These are phyloP conservation scores for Lepus americanus DNA, from an alignment of 2,113 vertebrate genomes.

Conservation along the genomic window DNA sequence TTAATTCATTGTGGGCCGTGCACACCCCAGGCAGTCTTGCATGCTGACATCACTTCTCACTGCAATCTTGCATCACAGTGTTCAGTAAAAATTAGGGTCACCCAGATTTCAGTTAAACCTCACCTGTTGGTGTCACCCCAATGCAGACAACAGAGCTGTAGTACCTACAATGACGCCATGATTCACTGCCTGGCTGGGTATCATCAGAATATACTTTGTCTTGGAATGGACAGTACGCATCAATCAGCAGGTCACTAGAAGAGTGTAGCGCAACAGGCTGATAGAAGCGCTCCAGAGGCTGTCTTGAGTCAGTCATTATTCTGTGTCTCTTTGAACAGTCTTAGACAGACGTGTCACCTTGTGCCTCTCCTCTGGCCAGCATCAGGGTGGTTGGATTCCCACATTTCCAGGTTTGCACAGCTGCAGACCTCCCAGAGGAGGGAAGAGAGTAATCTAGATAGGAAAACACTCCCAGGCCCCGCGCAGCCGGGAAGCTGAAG, in stretches of 20 bases:
- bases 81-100: neutral
- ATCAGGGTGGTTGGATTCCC: neutral
- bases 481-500: accelerated
- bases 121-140: neutral
- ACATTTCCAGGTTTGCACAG: neutral
- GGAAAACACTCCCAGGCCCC: neutral
- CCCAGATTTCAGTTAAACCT: neutral
- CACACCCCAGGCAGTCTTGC: accelerated
- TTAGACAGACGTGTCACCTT: accelerated
- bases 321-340: neutral
- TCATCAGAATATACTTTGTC: neutral
- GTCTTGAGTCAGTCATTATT: neutral
- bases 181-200: neutral
- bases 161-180: neutral
- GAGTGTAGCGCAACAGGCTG: too few species aligned
- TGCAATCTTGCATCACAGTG: neutral
- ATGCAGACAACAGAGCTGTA: too few species aligned
- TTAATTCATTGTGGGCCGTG: accelerated
- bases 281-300: neutral
- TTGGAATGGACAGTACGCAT: neutral
- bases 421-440: neutral
- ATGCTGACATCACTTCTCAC: neutral
- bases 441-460: neutral
- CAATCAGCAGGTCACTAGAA: neutral
- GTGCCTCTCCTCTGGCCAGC: neutral